A percentile compares a stretch with the other conserved stretches of the same genome.
Conservation (phyloP, 2,888 invertebrate genomes). For the Microctonus brassicae region DNA sequence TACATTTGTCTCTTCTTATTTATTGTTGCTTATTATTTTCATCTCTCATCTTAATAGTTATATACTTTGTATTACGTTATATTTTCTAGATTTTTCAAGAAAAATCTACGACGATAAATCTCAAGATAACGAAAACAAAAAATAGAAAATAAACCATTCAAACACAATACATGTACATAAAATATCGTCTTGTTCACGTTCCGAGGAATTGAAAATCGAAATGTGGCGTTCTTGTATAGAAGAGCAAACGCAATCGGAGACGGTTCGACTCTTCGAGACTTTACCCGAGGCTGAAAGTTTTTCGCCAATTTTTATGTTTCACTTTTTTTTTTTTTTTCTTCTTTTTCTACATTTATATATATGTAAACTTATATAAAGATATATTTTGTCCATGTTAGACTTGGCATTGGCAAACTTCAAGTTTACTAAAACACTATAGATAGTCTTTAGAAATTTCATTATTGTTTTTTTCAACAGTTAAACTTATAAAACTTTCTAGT, state of each 20-base stretch:
- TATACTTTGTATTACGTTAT: too few relatives aligned
- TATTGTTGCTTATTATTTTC: too few relatives aligned
- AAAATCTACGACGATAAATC: not conserved
- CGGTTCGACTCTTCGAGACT: not conserved
- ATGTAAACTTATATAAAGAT: not conserved
- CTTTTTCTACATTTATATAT: too few relatives aligned
- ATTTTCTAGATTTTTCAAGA: not conserved
- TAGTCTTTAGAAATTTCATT: slow-evolving; percentile 5
- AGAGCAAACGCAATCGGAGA: slow-evolving; percentile 1
- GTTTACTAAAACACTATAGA: slow-evolving; percentile 3
- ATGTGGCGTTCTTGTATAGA: not conserved
- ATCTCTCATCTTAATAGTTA: too few relatives aligned
- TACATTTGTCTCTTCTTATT: too few relatives aligned
- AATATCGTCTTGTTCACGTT: slow-evolving; percentile 1
- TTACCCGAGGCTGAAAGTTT: not conserved
- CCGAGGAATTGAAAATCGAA: slow-evolving; percentile 12
- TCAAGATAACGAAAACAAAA: not conserved
- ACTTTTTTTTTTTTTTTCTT: not conserved
- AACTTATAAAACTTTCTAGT: not conserved
- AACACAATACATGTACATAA: not conserved
- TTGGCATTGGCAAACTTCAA: not conserved
- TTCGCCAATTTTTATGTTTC: not conserved
- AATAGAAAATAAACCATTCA: not conserved
- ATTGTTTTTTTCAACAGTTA: not conserved
- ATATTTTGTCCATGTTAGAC: not conserved